phyloP scores from a whole-genome alignment of 2,888 invertebrate species.

The Galerucella nymphaeae region DNA sequence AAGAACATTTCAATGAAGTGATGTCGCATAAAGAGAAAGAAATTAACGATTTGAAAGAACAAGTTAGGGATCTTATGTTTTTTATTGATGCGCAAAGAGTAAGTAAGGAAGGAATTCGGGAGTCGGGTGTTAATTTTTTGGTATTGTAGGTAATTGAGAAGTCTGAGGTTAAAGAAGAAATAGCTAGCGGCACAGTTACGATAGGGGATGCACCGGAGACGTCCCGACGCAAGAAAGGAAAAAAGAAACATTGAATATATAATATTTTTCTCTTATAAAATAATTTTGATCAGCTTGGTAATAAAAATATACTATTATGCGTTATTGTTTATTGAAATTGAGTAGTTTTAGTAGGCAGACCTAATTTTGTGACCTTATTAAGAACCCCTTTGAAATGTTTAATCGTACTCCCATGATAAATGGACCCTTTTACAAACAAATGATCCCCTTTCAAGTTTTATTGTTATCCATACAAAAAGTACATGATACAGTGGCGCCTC shows the following conservation, averaged over 20 bases:
- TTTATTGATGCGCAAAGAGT: conserved; percentile 86
- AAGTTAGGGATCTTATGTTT: conserved; percentile 96
- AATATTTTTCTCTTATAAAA: conserved; percentile 1
- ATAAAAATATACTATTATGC: neutral
- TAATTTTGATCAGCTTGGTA: neutral
- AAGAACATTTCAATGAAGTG: conserved; percentile 66
- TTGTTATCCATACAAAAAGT: no score
- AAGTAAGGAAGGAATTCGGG: conserved; percentile 21
- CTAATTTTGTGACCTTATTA: neutral
- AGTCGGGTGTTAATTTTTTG: no score
- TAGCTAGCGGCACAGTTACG: conserved; percentile 72
- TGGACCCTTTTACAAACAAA: no score
- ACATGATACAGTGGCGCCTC: no score
- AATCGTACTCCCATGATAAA: no score
- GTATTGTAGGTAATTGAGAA: conserved; percentile 64
- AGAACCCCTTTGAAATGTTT: no score
- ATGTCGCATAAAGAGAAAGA: conserved; percentile 70
- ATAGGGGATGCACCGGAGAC: conserved; percentile 64
- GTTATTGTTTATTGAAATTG: neutral
- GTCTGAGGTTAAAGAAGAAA: conserved; percentile 69
- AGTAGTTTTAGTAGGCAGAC: neutral
- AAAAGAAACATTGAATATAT: conserved; percentile 46
- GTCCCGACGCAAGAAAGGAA: conserved; percentile 50
- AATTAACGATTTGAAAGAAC: conserved; percentile 88
- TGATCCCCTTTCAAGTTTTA: no score